Base-by-base conservation (phyloP, 2,888 invertebrate genomes). In the Aphidius colemani region DNA sequence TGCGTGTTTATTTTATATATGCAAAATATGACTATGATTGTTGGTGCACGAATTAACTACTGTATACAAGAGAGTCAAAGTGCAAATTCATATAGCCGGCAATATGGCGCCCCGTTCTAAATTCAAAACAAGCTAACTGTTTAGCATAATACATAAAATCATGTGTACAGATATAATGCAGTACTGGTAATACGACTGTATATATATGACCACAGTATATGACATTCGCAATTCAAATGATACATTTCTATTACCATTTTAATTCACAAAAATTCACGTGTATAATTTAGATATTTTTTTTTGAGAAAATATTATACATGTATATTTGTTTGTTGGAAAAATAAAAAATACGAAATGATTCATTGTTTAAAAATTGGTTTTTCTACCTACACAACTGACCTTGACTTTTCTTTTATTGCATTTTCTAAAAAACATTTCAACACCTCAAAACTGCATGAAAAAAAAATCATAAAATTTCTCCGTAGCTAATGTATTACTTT, bases 191-290 rank as follows among this genome's bases (percentile, higher is more conserved):
- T 53, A 45, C 39, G n/a, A 11, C 7, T 51, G 65, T 53, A 56
- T 40, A 30, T 30, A 18, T 30, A 18, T 18, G 18, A 43, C 59
- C 39, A 11, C 9, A 8, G 18, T n/a, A 53, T 50, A 46, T 81
- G 80, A 81, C 80, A 81, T 81, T 81, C 79, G 80, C 81, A 80
- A 81, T 81, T 81, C 79, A 81, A 81, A 81, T 81, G 77, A 68
- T 78, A 82, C 80, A 81, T 78, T 80, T 81, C 80, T 82, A 82
- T 82, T 81, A 81, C 79, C 79, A 80, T 81, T 80, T 79, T 77
- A 78, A 79, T 80, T 78, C 79, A 76, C 77, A 78, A 75, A 74
- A 77, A 78, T 66, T 69, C 60, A 9, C 10, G 3, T 53, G 9
- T 45, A 30, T 44, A 30, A 30, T 30, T 30, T 30, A 30, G 2